These are phyloP conservation scores for Eristalinus aeneus DNA, from an alignment of 2,888 invertebrate genomes.

Conservation along the genomic window DNA sequence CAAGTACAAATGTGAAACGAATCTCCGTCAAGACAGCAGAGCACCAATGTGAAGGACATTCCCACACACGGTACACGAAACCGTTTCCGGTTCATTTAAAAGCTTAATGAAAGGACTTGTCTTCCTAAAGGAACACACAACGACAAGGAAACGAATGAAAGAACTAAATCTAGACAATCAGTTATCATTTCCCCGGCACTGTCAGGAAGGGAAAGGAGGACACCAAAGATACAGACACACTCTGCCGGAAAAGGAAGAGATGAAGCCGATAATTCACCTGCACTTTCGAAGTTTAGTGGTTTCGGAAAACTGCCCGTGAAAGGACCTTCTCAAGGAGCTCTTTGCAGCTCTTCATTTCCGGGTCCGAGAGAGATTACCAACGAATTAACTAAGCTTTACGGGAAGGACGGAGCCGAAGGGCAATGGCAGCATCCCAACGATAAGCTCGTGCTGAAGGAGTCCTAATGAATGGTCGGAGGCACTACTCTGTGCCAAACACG, in stretches of 20 bases:
- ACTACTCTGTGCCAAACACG: slow-evolving; percentile 3
- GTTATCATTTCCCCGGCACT: slow-evolving; percentile 61
- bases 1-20: neutral
- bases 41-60: slow-evolving; percentile 32
- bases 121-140: slow-evolving; percentile 1
- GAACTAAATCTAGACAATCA: slow-evolving; percentile 55
- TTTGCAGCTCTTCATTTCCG: slow-evolving; percentile 43
- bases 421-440: slow-evolving; percentile 39
- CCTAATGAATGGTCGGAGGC: slow-evolving; percentile 52
- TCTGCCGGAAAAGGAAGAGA: neutral
- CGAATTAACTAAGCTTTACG: slow-evolving; percentile 53
- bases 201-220: slow-evolving; percentile 1
- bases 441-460: slow-evolving; percentile 55
- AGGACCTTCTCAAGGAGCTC: neutral
- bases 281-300: slow-evolving; percentile 60
- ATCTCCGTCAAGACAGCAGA: neutral
- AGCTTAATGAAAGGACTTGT: slow-evolving; percentile 66
- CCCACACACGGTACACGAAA: neutral
- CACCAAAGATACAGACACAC: neutral
- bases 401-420: slow-evolving; percentile 30
- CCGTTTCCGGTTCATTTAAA: slow-evolving; percentile 59
- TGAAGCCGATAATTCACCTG: slow-evolving; percentile 64
- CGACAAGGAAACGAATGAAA: slow-evolving; percentile 48
- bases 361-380: slow-evolving; percentile 48
- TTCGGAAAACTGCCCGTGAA: slow-evolving; percentile 19